Base-by-base conservation (phyloP, 1,140 invertebrate genomes). In the Musca domestica region DNA sequence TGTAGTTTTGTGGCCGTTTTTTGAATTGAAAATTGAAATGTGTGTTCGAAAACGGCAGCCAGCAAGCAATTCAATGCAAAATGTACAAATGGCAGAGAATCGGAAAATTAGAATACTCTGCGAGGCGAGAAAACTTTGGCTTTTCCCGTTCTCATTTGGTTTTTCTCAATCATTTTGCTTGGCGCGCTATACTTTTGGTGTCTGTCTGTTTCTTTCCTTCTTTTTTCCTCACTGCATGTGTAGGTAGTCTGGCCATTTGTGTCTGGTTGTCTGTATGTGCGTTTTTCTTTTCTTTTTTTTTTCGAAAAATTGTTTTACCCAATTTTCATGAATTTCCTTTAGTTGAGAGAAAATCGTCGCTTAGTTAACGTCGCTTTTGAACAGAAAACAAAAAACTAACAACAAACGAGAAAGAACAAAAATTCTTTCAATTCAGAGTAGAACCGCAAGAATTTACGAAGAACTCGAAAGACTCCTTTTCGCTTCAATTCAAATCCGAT, bases 311-410 rank as follows among this genome's bases (percentile, higher is more conserved):
- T 71, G 74, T 77, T 72, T 64, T 63, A 54, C 58, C n/a, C 9
- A 69, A 51, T 71, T 77, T 80, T 76, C 67, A 70, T 30, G 70
- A 74, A 77, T 75, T 76, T 76, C 75, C 78, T 81, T 81, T 77
- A 81, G 78, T 81, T 81, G 78, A 81, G 78, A 81, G 78, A 80
- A 81, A 77, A 80, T 75, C 78, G 78, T 81, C 78, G 78, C 78
- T 80, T 80, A 74, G 78, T 77, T 76, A 80, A 81, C 78, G 78
- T 81, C 76, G 61, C 51, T 61, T 52, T 68, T 47, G 34, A 41
- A 41, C 4, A 41, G 12, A 41, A 41, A 12, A 41, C 6, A 30
- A 30, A 30, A 30, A 4, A 4, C 27, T 41, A 12, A 41, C 6
- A 30, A 30, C 3, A 30, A 4, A 4, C 27, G 6, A 2, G 5